Conservation (phyloP, 2,888 invertebrate genomes). For the Sminthurinus aureus region DNA sequence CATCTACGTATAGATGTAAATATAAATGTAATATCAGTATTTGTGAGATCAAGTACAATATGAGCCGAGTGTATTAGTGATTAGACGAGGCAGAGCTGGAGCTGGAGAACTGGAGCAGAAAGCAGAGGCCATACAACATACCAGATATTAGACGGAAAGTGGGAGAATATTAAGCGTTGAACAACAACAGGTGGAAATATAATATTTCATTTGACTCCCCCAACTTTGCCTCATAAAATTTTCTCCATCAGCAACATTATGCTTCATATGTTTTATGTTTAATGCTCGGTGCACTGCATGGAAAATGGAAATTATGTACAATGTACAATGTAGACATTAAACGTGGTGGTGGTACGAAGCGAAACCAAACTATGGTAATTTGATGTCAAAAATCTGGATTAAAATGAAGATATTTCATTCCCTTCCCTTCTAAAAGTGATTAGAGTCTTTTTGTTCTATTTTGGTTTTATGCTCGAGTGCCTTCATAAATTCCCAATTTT, state of each 20-base stretch:
- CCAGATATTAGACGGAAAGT: not conserved
- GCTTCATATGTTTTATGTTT: not conserved
- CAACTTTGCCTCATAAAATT: not conserved
- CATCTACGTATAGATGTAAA: no score
- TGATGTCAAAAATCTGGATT: not conserved
- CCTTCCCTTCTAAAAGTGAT: not conserved
- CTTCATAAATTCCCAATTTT: not conserved
- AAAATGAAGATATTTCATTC: not conserved
- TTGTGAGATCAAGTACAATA: not conserved
- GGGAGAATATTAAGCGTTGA: constrained; percentile 9
- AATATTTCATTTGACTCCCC: constrained; percentile 38
- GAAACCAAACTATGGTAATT: not conserved
- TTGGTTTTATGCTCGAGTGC: not conserved
- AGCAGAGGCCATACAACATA: no score
- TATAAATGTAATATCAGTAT: no score
- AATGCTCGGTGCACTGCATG: no score
- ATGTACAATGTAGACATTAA: not conserved
- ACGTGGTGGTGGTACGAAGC: not conserved
- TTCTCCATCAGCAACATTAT: not conserved
- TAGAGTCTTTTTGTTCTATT: not conserved
- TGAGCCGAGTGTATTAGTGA: not conserved
- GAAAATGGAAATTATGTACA: no score
- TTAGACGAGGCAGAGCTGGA: not conserved
- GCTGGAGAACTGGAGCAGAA: not conserved
- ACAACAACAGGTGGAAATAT: constrained; percentile 37